A percentile compares a stretch with the other conserved stretches of the same genome.
phyloP scores from a whole-genome alignment of 2,797 vertebrate genomes.

The Eurystomus glaucurus region DNA sequence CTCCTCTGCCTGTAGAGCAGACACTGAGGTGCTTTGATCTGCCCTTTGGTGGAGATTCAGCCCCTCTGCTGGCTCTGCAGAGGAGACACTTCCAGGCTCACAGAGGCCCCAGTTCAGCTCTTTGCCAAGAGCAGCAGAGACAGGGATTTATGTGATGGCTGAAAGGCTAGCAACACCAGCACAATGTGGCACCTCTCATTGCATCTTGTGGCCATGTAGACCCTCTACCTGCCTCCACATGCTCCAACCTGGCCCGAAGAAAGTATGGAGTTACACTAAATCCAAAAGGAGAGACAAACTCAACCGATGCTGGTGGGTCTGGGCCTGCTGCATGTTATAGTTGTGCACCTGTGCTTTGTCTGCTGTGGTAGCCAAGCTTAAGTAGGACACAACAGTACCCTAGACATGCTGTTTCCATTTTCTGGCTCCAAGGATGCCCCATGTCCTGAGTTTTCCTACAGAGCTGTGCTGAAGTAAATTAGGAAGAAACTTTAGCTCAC shows the following conservation, averaged over 20 bases:
- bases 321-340: background rate
- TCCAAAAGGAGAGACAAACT: background rate
- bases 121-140: background rate
- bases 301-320: rapidly evolving
- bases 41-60: background rate
- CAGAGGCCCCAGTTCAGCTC: rapidly evolving
- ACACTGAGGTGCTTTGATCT: background rate
- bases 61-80: background rate
- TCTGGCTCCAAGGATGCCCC: rapidly evolving
- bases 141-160: background rate
- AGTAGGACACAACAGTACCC: background rate
- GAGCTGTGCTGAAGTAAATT: background rate
- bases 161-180: background rate
- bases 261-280: background rate
- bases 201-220: rapidly evolving
- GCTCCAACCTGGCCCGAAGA: background rate
- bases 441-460: background rate
- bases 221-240: background rate
- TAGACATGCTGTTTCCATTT: background rate
- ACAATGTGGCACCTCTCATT: rapidly evolving
- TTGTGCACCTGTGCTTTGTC: background rate
- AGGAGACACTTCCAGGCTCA: background rate
- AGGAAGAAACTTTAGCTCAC: background rate
- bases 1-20: background rate
- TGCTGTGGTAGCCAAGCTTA: background rate